Evolutionary conservation across 2,797 vertebrate species (phyloP).

Genomic region (Acridotheres tristis): DNA sequence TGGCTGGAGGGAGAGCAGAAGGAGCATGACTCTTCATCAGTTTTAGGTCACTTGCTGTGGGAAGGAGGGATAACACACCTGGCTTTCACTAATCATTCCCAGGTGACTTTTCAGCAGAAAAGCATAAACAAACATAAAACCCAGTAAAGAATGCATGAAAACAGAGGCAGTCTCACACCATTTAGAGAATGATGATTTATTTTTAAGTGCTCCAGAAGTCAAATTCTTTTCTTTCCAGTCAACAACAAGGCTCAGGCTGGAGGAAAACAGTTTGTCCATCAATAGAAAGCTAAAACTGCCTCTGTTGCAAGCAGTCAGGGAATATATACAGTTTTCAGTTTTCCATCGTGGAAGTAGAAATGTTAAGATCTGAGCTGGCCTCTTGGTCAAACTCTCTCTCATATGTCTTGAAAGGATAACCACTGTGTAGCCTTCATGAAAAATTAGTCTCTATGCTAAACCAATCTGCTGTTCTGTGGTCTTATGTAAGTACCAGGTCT

Average conservation of each 20-base stretch:
- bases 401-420: background rate
- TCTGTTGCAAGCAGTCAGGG: background rate
- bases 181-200: background rate
- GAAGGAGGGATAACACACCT: background rate
- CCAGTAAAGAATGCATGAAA: background rate
- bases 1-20: background rate
- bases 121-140: background rate
- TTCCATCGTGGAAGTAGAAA: background rate
- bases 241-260: background rate
- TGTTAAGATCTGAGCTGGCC: background rate
- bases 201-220: background rate
- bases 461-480: background rate
- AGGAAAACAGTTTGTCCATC: background rate
- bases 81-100: background rate
- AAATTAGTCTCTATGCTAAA: background rate
- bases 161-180: background rate
- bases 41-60: background rate
- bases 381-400: background rate
- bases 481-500: background rate
- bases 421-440: background rate
- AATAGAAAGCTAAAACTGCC: background rate
- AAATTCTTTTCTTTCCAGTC: background rate
- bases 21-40: background rate
- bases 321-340: background rate
- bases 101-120: background rate